Conservation (phyloP, 2,797 vertebrate species). For the Sebastes flavidus region DNA sequence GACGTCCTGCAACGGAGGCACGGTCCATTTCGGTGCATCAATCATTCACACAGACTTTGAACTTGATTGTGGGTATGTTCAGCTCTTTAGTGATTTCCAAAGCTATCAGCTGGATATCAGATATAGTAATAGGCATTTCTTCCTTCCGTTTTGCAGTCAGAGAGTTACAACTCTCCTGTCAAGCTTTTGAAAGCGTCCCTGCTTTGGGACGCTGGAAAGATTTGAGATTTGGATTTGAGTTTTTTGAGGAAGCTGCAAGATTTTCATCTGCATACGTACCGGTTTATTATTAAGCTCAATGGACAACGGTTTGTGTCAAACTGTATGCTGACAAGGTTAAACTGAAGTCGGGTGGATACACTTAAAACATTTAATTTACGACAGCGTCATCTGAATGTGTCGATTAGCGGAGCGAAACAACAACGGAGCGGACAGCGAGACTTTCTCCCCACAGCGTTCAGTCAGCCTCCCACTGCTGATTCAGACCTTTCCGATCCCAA, state of each 20-base stretch:
- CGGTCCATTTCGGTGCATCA: slow-evolving; percentile 53
- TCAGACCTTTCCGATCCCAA: background rate
- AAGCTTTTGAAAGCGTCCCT: slow-evolving; percentile 12
- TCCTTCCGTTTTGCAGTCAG: slow-evolving; percentile 19
- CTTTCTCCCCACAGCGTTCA: too few relatives aligned
- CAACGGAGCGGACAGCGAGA: too few relatives aligned
- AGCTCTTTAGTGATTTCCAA: slow-evolving; percentile 58
- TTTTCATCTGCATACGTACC: too few relatives aligned
- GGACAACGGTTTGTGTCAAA: too few relatives aligned
- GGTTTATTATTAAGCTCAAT: too few relatives aligned
- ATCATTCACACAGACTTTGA: slow-evolving; percentile 60
- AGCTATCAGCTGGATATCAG: slow-evolving; percentile 54
- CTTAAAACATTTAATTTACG: too few relatives aligned
- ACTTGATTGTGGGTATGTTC: slow-evolving; percentile 47
- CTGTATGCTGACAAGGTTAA: too few relatives aligned
- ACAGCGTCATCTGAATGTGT: too few relatives aligned
- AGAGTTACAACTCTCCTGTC: slow-evolving; percentile 14
- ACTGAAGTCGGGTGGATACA: too few relatives aligned
- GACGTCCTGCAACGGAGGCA: slow-evolving; percentile 36
- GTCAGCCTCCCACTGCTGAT: too few relatives aligned
- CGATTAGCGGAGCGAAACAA: too few relatives aligned
- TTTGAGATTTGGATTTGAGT: slow-evolving; percentile 9
- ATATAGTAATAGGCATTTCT: slow-evolving; percentile 40
- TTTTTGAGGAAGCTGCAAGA: background rate
- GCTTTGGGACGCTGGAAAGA: slow-evolving; percentile 7